Base-by-base conservation (phyloP, 2,888 invertebrate genomes). In the Zygothrica quintamaculata region DNA sequence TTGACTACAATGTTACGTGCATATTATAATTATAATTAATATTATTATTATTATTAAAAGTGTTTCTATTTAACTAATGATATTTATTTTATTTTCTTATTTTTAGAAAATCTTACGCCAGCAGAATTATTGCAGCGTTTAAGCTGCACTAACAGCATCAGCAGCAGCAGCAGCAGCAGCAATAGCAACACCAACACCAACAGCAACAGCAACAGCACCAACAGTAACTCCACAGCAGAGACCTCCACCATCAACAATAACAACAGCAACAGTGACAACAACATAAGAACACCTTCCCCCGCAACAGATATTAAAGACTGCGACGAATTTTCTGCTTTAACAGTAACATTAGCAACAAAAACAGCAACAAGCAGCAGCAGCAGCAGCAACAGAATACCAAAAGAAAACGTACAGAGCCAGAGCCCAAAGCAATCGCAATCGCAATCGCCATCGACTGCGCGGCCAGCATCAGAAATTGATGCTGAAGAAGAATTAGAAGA, bases 271-370 rank as follows among this genome's bases (percentile, higher is more conserved):
- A 65, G 3, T 65, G 61, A 40, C 65, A 53, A 42, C 58, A 55
- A 31, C 39, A 71, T 12, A 34, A 72, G 43, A 51, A 7, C 66
- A 46, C 25, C 62, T 46, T 16, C 74, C 66, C 70, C 78, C 81
- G 59, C 77, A 74, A 57, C 70, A 75, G 58, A 66, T 53, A 64
- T 52, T 65, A 77, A 84, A 88, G 88, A 89, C 89, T 89, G 89
- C 71, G 68, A 66, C 65, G 66, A 76, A 13, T 26, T 47, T 52
- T 56, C 67, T 40, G 53, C 67, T 42, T 52, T 60, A 51, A 62
- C 48, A 64, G 53, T 46, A 70, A 48, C 55, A 52, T n/a, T 46
- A 47, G 31, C 44, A 53, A 7, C 44, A 44, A 44, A 64, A 50
- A 55, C 44, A 55, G 42, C 64, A 55, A 62, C 33, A 67, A 25